Conservation (phyloP, 2,113 vertebrate genomes). For the Sterrhoptilus dennistouni region DNA sequence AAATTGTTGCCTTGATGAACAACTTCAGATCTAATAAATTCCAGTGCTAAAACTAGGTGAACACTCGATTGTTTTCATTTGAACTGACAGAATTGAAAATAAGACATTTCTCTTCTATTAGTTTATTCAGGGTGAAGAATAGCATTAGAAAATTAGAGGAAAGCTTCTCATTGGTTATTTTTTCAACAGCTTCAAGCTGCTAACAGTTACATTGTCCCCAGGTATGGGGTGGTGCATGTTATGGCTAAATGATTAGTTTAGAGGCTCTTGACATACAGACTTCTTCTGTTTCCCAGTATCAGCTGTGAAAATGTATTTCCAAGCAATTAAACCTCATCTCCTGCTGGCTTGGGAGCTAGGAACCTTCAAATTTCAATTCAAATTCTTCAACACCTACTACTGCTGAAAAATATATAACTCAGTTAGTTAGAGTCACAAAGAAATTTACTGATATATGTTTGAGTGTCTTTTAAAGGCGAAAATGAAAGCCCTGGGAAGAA, state of each 20-base stretch:
- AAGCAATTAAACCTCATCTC: constrained; percentile 79
- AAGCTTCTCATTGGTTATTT: constrained; percentile 62
- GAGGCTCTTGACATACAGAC: constrained; percentile 74
- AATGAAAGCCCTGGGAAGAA: not conserved
- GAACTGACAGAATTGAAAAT: constrained; percentile 57
- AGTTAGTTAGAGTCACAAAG: constrained; percentile 71
- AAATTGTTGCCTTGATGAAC: constrained; percentile 67
- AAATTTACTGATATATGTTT: constrained; percentile 71
- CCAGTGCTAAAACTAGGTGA: constrained; percentile 51
- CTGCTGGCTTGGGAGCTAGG: constrained; percentile 75
- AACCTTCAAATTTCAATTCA: constrained; percentile 77
- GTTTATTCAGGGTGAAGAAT: constrained; percentile 67
- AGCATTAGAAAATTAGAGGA: constrained; percentile 54
- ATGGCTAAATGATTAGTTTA: constrained; percentile 76
- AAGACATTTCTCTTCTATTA: constrained; percentile 56
- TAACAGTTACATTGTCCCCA: constrained; percentile 70
- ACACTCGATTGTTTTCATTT: constrained; percentile 51
- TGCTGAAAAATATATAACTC: constrained; percentile 32
- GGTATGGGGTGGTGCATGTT: constrained; percentile 68
- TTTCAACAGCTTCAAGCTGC: constrained; percentile 76
- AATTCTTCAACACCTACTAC: constrained; percentile 76
- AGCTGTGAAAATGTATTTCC: constrained; percentile 80
- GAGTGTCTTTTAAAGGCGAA: constrained; percentile 47
- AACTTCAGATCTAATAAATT: constrained; percentile 57
- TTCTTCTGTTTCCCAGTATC: constrained; percentile 73